Evolutionary conservation across 2,797 vertebrate species (phyloP), one percentile per base, ranked within the genome.

Genomic region (Glossophaga mutica): DNA sequence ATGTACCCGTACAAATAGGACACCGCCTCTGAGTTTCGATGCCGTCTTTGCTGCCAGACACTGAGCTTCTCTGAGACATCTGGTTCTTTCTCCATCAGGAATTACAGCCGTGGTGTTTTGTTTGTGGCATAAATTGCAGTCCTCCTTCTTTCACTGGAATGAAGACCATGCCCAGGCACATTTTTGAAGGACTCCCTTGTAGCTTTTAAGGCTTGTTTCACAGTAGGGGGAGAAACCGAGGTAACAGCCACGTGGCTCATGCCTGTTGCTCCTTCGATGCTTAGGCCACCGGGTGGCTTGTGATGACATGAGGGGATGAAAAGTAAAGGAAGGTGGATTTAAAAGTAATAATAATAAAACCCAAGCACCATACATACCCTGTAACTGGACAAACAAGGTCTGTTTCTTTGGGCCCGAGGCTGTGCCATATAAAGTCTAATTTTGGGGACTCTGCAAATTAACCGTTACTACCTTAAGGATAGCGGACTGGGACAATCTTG

Each of bases 1-100:
- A 10, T 98, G 97, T 98, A 98, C 97, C 98, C 98, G 94, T 98
- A 98, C 97, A 98, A 97, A 98, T 98, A 98, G 97, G 97, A 97
- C 98, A 97, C 98, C 95, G 95, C 98, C 93, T 98, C 97, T 9
- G 16, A 97, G 95, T 97, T 98, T 95, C 91, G 96, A 98, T 97
- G 97, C 97, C 96, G 94, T 97, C 87, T 97, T 98, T 98, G 97
- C 98, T 98, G 97, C 97, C 98, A 97, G 97, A 98, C 98, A 92
- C 97, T 96, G 96, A 96, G 97, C 97, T 98, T 97, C 94, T 71
- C 32, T 3, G 67, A 95, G 94, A 91, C 52, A 46, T 88, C 96
- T 90, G 88, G 96, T 97, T 97, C 83, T 98, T 95, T 91, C 95
- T 98, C 97, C 95, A 34, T 0, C 42, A 98, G 98, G 98, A 98